A percentile compares a stretch with the other conserved stretches of the same genome.
phyloP scores from a whole-genome alignment of 2,113 vertebrate species.

The Hystrix cristata region DNA sequence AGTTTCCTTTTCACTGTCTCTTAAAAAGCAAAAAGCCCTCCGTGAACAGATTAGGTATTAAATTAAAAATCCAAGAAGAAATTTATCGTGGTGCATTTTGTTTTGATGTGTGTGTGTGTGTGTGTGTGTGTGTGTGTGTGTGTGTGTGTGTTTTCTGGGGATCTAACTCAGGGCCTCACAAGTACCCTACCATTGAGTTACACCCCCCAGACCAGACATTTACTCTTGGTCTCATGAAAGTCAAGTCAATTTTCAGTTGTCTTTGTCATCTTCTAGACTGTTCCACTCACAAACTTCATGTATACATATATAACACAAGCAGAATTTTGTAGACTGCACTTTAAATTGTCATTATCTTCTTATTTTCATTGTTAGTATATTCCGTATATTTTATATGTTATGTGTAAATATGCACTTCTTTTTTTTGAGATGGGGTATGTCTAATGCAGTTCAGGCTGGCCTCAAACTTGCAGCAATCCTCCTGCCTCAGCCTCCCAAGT shows the following conservation, averaged over 20 bases:
- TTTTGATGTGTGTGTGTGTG: background rate
- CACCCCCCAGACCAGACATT: background rate
- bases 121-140: background rate
- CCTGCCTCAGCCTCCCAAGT: too few relatives aligned
- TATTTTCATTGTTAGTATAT: background rate
- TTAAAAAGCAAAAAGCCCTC: background rate
- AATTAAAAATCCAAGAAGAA: conserved; percentile 11
- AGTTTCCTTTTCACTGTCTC: background rate
- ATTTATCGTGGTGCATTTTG: background rate
- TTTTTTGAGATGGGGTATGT: too few relatives aligned
- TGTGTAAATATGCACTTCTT: background rate
- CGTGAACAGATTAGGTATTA: background rate
- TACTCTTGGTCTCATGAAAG: background rate
- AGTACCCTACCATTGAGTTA: background rate
- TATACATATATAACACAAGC: background rate
- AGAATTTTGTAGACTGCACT: background rate
- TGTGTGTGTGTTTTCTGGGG: background rate
- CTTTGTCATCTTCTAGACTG: conserved; percentile 30
- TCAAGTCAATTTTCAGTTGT: background rate
- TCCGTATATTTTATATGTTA: background rate
- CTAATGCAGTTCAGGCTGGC: too few relatives aligned
- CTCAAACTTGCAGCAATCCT: too few relatives aligned
- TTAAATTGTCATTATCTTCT: background rate
- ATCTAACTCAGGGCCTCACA: background rate
- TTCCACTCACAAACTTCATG: background rate